Evolutionary conservation across 2,797 vertebrate genomes (phyloP).

Genomic region (Clamator glandarius): DNA sequence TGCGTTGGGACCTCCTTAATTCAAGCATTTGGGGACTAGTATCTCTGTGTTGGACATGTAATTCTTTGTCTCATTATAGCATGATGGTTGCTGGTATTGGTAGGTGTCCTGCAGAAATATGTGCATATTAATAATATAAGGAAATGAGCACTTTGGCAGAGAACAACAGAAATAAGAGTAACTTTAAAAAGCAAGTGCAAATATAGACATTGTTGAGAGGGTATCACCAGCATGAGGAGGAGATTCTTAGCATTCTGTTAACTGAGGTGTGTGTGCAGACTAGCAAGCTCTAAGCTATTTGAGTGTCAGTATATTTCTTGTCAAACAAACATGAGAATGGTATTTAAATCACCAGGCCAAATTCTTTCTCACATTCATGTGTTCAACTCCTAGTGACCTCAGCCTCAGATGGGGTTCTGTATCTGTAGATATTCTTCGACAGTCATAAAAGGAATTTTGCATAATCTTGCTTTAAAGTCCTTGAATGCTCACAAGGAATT

Average conservation of each 20-base stretch:
- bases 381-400: neutral
- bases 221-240: neutral
- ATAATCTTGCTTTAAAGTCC: neutral
- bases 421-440: neutral
- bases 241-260: neutral
- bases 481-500: neutral
- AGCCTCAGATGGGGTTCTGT: neutral
- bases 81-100: neutral
- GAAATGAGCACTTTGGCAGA: neutral
- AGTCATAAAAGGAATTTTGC: neutral
- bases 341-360: neutral
- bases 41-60: neutral
- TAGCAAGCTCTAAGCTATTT: neutral
- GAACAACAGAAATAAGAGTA: neutral
- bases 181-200: neutral
- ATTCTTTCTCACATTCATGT: neutral
- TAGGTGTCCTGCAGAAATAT: neutral
- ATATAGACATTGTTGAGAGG: neutral
- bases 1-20: neutral
- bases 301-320: neutral
- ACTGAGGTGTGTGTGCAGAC: neutral
- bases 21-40: neutral
- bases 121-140: neutral
- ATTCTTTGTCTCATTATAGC: neutral
- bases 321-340: neutral